Conservation (phyloP, 2,888 invertebrate species). For the Macrostomum cliftonense region DNA sequence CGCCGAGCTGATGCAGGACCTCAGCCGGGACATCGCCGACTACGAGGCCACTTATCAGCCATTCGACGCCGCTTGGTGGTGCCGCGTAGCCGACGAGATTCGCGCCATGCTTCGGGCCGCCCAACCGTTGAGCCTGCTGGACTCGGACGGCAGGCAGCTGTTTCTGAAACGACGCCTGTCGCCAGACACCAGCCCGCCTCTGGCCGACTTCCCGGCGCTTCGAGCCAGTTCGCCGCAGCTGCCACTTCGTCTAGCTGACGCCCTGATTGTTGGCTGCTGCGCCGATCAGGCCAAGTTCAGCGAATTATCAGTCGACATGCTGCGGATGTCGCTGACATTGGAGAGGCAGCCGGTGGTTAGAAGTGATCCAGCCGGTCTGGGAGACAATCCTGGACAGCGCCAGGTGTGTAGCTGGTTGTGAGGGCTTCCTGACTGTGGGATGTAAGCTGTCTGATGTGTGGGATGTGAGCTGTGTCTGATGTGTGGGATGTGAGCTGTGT, state of each 20-base stretch:
- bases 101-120: constrained; percentile 79
- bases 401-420: too few relatives aligned
- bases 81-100: constrained; percentile 48
- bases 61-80: constrained; percentile 91
- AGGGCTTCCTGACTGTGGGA: too few relatives aligned
- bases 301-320: constrained; percentile 91
- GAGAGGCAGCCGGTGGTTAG: constrained; percentile 60
- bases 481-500: too few relatives aligned
- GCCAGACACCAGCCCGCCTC: too few relatives aligned
- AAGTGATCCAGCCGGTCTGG: too few relatives aligned
- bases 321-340: constrained; percentile 77
- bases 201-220: too few relatives aligned
- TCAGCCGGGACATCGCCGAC: constrained; percentile 79
- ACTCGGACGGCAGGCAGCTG: constrained; percentile 36
- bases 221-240: constrained; percentile 63
- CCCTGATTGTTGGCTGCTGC: constrained; percentile 75
- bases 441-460: too few relatives aligned
- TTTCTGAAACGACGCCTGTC: too few relatives aligned
- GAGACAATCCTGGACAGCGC: too few relatives aligned
- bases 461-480: too few relatives aligned
- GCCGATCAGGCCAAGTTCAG: constrained; percentile 86
- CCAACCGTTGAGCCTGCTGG: constrained; percentile 65
- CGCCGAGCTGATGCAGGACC: constrained; percentile 66
- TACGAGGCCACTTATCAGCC: constrained; percentile 85
- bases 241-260: constrained; percentile 75